A percentile compares a stretch with the other conserved stretches of the same genome.
phyloP scores from a whole-genome alignment of 2,113 vertebrate genomes.

The Festucalex cinctus region DNA sequence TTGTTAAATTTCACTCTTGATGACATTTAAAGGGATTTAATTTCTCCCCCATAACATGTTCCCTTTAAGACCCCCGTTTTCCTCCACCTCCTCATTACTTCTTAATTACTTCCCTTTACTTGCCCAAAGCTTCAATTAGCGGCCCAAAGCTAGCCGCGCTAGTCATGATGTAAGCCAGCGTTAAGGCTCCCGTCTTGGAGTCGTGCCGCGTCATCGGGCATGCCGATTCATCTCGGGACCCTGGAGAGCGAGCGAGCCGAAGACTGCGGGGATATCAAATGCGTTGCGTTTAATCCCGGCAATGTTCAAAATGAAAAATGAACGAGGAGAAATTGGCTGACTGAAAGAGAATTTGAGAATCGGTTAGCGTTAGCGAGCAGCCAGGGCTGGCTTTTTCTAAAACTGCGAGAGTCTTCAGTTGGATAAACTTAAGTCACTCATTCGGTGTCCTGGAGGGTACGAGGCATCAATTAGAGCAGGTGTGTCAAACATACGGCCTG shows the following conservation, averaged over 20 bases:
- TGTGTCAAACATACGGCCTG: neutral
- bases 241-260: neutral
- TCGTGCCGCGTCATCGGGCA: neutral
- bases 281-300: neutral
- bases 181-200: neutral
- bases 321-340: neutral
- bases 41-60: neutral
- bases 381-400: neutral
- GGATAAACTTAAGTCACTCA: neutral
- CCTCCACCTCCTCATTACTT: neutral
- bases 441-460: neutral
- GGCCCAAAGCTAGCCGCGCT: neutral
- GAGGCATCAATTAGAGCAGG: neutral
- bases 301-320: neutral
- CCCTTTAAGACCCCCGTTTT: neutral
- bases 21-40: neutral
- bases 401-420: neutral
- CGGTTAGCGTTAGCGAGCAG: neutral
- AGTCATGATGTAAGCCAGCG: neutral
- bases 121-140: neutral
- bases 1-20: neutral
- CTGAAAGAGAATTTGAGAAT: slow-evolving; percentile 3
- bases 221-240: neutral
- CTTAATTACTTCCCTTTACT: neutral
- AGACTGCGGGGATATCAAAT: neutral